Conservation (phyloP, 2,113 vertebrate genomes). For the Xenotilapia leptura region DNA sequence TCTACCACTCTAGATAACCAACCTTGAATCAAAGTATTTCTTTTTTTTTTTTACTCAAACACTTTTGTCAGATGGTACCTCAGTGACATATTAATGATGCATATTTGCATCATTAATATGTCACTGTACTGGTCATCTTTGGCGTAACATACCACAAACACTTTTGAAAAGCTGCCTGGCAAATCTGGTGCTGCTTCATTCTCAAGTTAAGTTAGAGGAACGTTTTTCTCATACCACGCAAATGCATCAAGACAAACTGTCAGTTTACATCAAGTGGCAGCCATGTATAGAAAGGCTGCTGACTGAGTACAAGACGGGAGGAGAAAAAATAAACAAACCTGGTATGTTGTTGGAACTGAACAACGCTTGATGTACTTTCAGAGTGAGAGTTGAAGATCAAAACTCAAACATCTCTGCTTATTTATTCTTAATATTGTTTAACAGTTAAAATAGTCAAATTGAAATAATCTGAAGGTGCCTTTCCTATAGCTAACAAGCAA, state of each 20-base stretch:
- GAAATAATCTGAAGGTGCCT: not conserved
- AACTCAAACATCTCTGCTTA: not conserved
- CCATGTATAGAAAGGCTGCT: not conserved
- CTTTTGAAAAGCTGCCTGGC: not conserved
- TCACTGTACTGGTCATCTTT: not conserved
- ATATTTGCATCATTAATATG: not conserved
- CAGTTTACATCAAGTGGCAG: not conserved
- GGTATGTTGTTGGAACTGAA: not conserved
- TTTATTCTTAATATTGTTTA: not conserved
- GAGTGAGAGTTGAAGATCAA: not conserved
- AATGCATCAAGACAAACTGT: not conserved
- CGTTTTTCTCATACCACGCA: not conserved
- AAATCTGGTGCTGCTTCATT: not conserved
- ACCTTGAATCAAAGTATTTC: constrained; percentile 13
- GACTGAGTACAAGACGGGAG: not conserved
- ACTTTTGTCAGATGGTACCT: constrained; percentile 10
- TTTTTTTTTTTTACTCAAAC: not conserved
- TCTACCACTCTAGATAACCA: not conserved
- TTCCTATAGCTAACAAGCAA: not conserved
- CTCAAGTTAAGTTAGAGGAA: not conserved
- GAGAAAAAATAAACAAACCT: not conserved
- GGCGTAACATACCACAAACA: not conserved
- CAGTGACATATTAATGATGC: constrained; percentile 53
- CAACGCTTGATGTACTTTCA: not conserved
- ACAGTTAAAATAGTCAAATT: not conserved